Evolutionary conservation across 2,888 invertebrate species (phyloP).

Genomic region (Euphydryas editha): DNA sequence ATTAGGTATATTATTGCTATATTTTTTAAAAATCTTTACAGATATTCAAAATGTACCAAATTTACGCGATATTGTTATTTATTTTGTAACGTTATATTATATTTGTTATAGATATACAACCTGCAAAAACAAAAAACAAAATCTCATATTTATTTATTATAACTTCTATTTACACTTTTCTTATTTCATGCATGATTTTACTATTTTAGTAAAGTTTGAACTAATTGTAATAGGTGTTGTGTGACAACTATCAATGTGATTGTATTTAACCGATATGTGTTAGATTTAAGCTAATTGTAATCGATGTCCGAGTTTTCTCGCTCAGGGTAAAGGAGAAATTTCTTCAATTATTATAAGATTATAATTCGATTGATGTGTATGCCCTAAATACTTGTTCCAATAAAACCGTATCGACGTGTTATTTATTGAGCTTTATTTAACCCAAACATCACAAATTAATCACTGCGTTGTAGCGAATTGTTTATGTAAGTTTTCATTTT

Average conservation of each 20-base stretch:
- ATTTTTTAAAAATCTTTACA: constrained; percentile 22
- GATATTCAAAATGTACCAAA: constrained; percentile 4
- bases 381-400: constrained; percentile 12
- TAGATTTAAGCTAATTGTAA: constrained; percentile 28
- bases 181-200: not conserved
- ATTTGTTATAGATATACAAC: not conserved
- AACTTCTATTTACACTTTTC: not conserved
- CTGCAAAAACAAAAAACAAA: not conserved
- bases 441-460: not conserved
- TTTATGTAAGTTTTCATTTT: not conserved
- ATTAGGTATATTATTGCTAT: constrained; percentile 11
- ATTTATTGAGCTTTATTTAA: constrained; percentile 19
- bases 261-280: constrained; percentile 6
- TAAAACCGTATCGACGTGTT: constrained; percentile 22
- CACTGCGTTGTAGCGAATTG: not conserved
- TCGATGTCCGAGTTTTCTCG: constrained; percentile 11
- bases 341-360: constrained; percentile 1
- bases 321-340: constrained; percentile 23
- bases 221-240: constrained; percentile 7
- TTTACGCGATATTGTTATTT: not conserved
- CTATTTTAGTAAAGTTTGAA: not conserved
- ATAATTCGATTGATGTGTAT: constrained; percentile 15
- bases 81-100: constrained; percentile 2
- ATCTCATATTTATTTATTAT: not conserved
- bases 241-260: constrained; percentile 15